Evolutionary conservation across 2,888 invertebrate genomes (phyloP), one percentile per base, ranked within the genome.

Genomic region (Leucophenga maculata): DNA sequence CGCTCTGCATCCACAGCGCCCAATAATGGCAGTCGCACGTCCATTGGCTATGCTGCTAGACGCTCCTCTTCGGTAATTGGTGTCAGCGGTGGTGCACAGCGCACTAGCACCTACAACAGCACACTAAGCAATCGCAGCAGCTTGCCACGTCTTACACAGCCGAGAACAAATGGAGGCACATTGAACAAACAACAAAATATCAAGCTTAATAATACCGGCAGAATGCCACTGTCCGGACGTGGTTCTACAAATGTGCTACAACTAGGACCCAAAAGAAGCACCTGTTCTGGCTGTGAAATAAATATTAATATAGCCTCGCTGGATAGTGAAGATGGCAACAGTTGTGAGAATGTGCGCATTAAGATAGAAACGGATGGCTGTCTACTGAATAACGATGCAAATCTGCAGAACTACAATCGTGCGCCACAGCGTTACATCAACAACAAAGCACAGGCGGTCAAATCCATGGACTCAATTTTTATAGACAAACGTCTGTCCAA

Each of bases 401-500:
- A 4, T 26, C 26, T 26, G 26, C 26, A 4, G 2, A 26, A 26
- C 26, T 26, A 3, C 4, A 26, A 4, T 26, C 4, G 26, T 4
- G 26, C 26, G 4, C 11, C 39, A 11, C 39, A 1, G 76, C 18
- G 39, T 9, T 39, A 11, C 8, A 72, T 73, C 50, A 1, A 11
- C 39, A 71, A 78, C 18, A 60, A 57, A 18, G 39, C 65, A 1
- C 13, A 13, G 39, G 13, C 39, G 13, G 50, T 26, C 20, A 6
- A 1, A 20, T 73, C 77, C 1, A 62, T 71, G 2, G 32, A 68
- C 11, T 68, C 59, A 3, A 77, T 85, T 55, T 50, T 72, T 20
- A 81, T 82, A 46, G 78, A 84, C 59, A 84, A 85, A 68, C 77
- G 72, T 9, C 67, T 81, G 13, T 84, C 86, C 57, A 84, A 85